phyloP scores from a whole-genome alignment of 1,140 invertebrate genomes.

The Aphis craccivora region DNA sequence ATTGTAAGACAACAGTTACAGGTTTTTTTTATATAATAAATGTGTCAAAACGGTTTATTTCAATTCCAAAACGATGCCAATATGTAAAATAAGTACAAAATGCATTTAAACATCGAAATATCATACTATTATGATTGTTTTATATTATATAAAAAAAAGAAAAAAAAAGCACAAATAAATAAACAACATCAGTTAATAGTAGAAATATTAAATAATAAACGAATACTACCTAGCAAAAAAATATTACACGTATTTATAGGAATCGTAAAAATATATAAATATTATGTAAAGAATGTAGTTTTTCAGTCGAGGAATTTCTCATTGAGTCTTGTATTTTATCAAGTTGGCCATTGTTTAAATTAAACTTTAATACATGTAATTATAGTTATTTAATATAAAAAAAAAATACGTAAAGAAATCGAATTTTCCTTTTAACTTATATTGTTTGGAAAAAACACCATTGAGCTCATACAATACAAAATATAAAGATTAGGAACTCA shows the following conservation, averaged over 20 bases:
- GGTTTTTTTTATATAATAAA: background rate
- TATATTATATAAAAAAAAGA: background rate
- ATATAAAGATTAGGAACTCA: slow-evolving; percentile 53
- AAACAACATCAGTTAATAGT: slow-evolving; percentile 36
- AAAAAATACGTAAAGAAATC: slow-evolving; percentile 1
- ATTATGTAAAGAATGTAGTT: slow-evolving; percentile 25
- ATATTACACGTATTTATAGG: slow-evolving; percentile 47
- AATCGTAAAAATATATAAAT: slow-evolving; percentile 51
- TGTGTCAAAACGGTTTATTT: slow-evolving; percentile 33
- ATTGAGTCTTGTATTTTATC: slow-evolving; percentile 48
- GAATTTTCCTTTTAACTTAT: background rate
- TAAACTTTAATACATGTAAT: slow-evolving; percentile 21
- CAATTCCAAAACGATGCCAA: slow-evolving; percentile 8
- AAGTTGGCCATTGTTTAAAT: background rate
- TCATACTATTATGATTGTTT: background rate
- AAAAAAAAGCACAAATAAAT: slow-evolving; percentile 47
- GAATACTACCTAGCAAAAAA: slow-evolving; percentile 5
- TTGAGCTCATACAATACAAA: slow-evolving; percentile 38
- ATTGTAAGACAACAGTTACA: background rate
- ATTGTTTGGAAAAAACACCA: slow-evolving; percentile 47
- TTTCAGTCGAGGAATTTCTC: slow-evolving; percentile 53
- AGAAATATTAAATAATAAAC: slow-evolving; percentile 46
- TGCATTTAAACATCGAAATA: slow-evolving; percentile 20
- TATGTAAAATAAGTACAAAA: slow-evolving; percentile 23
- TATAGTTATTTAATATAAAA: slow-evolving; percentile 34